A percentile compares a stretch with the other conserved stretches of the same genome.
Evolutionary conservation across 2,797 vertebrate species (phyloP).

Genomic region (Hyperoplus immaculatus): DNA sequence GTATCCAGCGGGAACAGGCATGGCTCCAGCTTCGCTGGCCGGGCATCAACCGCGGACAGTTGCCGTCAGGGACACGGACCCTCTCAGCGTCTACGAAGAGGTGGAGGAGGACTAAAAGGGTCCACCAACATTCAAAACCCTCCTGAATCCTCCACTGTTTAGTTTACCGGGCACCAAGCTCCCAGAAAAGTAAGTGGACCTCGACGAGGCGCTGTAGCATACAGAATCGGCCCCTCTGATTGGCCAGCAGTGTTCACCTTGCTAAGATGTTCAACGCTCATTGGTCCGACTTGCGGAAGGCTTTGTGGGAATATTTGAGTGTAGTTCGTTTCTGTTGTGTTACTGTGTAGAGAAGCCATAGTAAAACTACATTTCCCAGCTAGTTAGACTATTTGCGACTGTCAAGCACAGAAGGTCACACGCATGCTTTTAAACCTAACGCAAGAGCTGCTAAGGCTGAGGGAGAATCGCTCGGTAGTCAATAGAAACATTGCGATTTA

Average conservation of each 20-base stretch:
- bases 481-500: not conserved
- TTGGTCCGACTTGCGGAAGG: slow-evolving; percentile 75
- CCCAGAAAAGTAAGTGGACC: slow-evolving; percentile 79
- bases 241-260: slow-evolving; percentile 52
- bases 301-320: slow-evolving; percentile 51
- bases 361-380: slow-evolving; percentile 79
- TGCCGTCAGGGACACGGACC: slow-evolving; percentile 77
- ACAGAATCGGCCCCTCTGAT: slow-evolving; percentile 72
- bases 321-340: slow-evolving; percentile 72
- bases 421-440: slow-evolving; percentile 62
- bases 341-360: rapidly evolving
- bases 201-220: slow-evolving; percentile 65
- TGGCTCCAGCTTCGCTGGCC: slow-evolving; percentile 79
- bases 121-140: slow-evolving; percentile 67
- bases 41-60: slow-evolving; percentile 81
- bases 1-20: slow-evolving; percentile 84
- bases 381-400: not conserved
- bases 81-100: slow-evolving; percentile 53
- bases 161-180: slow-evolving; percentile 76
- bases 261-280: slow-evolving; percentile 56
- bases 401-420: slow-evolving; percentile 79
- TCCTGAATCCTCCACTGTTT: slow-evolving; percentile 57
- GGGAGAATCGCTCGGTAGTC: not conserved
- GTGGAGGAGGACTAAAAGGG: slow-evolving; percentile 44
- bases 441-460: slow-evolving; percentile 13